These are phyloP conservation scores for Ophion ellenae DNA, from an alignment of 2,888 invertebrate genomes.

Conservation along the genomic window DNA sequence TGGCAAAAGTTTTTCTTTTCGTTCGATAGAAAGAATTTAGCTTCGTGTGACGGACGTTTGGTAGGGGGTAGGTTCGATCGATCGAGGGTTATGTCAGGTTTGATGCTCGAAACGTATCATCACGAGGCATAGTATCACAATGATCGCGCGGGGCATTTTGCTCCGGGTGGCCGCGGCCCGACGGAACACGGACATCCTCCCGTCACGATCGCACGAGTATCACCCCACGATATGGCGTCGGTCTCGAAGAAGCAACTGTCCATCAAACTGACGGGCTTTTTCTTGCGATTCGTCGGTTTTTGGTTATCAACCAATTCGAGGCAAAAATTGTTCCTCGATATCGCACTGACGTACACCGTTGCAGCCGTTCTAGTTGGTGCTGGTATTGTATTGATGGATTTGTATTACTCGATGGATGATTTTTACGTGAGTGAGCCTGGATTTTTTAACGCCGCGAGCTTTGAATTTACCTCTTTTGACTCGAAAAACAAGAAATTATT, in stretches of 20 bases:
- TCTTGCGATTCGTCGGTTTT: constrained; percentile 66
- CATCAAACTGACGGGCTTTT: constrained; percentile 60
- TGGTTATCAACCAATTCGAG: constrained; percentile 54
- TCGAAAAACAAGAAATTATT: too few relatives aligned
- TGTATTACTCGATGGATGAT: constrained; percentile 63
- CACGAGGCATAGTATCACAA: constrained; percentile 35
- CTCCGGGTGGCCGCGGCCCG: background rate
- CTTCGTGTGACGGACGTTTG: constrained; percentile 3
- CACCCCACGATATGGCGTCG: background rate
- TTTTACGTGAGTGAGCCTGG: constrained; percentile 65
- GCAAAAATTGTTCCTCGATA: constrained; percentile 55
- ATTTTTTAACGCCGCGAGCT: background rate
- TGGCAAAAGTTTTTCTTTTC: constrained; percentile 13
- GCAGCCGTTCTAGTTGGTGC: constrained; percentile 47
- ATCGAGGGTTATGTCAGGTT: constrained; percentile 57
- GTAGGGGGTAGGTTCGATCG: constrained; percentile 8
- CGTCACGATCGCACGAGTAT: too few relatives aligned
- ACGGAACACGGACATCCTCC: too few relatives aligned
- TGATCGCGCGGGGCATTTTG: constrained; percentile 39
- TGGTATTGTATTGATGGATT: constrained; percentile 52
- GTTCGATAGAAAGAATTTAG: background rate
- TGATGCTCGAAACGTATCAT: constrained; percentile 54
- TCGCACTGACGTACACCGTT: constrained; percentile 61
- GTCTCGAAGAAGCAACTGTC: constrained; percentile 58
- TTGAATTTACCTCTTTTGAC: constrained; percentile 1